Conservation (phyloP, 2,113 vertebrate genomes). For the Passer montanus region DNA sequence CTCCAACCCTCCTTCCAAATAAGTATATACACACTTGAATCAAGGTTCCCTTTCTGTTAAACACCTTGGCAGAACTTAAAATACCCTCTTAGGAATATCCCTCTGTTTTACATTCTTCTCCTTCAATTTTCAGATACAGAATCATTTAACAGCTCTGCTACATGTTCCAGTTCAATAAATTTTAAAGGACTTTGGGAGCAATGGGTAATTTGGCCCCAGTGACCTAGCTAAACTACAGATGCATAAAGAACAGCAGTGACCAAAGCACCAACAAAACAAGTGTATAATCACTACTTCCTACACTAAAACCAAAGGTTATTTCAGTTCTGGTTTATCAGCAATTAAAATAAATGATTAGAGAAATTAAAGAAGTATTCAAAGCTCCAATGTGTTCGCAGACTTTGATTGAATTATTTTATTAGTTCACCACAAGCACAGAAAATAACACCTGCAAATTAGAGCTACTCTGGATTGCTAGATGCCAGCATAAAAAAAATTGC, state of each 20-base stretch:
- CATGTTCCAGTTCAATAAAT: background rate
- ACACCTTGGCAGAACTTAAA: background rate
- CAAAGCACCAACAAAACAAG: background rate
- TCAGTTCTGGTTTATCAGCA: background rate
- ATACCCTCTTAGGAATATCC: background rate
- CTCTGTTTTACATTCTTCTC: background rate
- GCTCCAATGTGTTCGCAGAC: background rate
- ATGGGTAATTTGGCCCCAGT: background rate
- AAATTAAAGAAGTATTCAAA: background rate
- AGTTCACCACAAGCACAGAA: background rate
- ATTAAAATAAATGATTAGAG: slow-evolving; percentile 8
- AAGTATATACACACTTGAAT: background rate
- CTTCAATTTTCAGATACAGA: background rate
- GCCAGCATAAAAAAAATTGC: background rate
- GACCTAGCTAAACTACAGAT: background rate
- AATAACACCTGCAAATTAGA: background rate
- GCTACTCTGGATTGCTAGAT: background rate
- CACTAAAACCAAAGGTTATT: background rate
- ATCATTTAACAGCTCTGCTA: background rate
- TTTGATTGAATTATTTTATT: background rate
- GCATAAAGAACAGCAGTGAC: background rate
- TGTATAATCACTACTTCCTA: background rate
- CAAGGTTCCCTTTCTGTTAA: background rate
- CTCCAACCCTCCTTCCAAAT: background rate
- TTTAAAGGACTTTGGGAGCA: background rate